Evolutionary conservation across 2,888 invertebrate species (phyloP), one percentile per base, ranked within the genome.

Genomic region (Pterostichus madidus): DNA sequence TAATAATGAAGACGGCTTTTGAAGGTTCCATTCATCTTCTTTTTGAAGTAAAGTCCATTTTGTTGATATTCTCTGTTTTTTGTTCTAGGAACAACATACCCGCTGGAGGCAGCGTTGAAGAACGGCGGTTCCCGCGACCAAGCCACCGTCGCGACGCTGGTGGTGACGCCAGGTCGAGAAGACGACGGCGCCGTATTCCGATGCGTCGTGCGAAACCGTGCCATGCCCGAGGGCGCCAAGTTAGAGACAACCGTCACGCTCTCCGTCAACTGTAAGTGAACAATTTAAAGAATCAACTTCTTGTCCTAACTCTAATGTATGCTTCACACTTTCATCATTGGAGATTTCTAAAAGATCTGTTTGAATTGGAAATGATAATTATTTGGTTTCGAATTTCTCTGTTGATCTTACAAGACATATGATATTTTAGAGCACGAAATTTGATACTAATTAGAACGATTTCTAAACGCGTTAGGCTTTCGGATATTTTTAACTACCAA

Each of bases 181-280:
- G 97, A 98, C 89, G 97, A 98, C 88, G 94, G 95, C 8, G 95
- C 96, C 83, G 92, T 93, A 77, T 97, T 95, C 90, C 93, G 95
- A 84, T 98, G 98, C 89, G 95, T 95, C 85, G 97, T 98, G 77
- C 95, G 95, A 92, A 98, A 98, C 91, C 92, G 97, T 68, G 98
- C 97, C 85, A 95, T 98, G 93, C 93, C 94, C 0, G 94, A 95
- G 83, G 95, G 95, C 56, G 93, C 94, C 83, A 96, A 96, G 86
- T 91, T 97, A 85, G 96, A 96, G 86, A 93, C 96, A 13, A 93
- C 93, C 11, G 94, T 97, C 84, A 94, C 94, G 31, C 92, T 98
- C 83, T 95, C 95, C 89, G 97, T 98, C 85, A 96, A 97, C 91
- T 98, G 96, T 97, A 91, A 96, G 96, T 95, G 88, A 76, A 83